Evolutionary conservation across 2,113 vertebrate genomes (phyloP).

Genomic region (Deroptyus accipitrinus): DNA sequence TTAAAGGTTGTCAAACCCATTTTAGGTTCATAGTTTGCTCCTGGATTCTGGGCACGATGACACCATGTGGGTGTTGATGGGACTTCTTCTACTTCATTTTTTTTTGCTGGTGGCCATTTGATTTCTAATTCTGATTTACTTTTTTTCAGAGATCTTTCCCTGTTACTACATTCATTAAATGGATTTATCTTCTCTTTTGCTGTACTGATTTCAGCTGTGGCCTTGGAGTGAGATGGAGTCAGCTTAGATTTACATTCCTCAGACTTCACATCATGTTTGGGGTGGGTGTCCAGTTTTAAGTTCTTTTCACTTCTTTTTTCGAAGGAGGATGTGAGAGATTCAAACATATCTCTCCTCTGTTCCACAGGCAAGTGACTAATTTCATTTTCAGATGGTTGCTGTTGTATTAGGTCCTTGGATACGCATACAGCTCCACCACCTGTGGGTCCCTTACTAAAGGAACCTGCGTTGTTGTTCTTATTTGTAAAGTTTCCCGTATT

Average conservation of each 20-base stretch:
- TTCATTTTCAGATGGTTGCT: background rate
- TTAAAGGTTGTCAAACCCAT: conserved; percentile 91
- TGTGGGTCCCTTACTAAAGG: conserved; percentile 12
- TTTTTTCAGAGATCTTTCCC: background rate
- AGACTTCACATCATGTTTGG: background rate
- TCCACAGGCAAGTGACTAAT: background rate
- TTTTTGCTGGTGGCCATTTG: background rate
- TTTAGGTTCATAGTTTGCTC: conserved; percentile 75
- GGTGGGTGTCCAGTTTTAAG: background rate
- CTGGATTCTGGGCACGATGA: conserved; percentile 63
- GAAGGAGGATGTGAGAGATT: background rate
- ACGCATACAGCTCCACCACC: background rate
- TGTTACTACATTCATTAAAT: background rate
- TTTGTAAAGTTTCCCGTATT: conserved; percentile 64
- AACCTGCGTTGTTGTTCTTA: conserved; percentile 80
- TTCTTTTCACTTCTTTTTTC: conserved; percentile 1
- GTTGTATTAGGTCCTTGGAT: background rate
- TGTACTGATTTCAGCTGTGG: background rate
- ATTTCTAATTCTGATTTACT: conserved; percentile 9
- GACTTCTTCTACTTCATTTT: background rate
- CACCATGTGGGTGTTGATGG: conserved; percentile 26
- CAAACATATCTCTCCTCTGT: background rate
- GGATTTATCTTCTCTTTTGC: conserved; percentile 2
- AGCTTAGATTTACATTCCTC: background rate
- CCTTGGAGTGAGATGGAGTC: background rate